These are phyloP conservation scores for Saxidomus purpurata DNA, from an alignment of 1,140 invertebrate species.

Conservation along the genomic window DNA sequence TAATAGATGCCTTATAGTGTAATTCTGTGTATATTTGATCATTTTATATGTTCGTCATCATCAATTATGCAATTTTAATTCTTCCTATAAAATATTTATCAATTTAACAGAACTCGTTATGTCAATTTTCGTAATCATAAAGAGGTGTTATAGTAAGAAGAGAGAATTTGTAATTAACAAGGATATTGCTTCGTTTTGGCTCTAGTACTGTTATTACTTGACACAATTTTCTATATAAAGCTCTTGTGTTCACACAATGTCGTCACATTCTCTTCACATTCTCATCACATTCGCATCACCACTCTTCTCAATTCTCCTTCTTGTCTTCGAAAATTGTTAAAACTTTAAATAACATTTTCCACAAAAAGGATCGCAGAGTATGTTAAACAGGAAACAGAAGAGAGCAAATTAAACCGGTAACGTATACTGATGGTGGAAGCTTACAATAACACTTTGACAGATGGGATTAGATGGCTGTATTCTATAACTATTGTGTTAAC, in stretches of 20 bases:
- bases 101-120: too few relatives aligned
- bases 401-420: constrained; percentile 30
- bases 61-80: too few relatives aligned
- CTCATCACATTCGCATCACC: neutral
- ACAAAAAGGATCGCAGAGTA: constrained; percentile 50
- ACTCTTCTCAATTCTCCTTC: neutral
- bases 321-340: neutral
- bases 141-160: too few relatives aligned
- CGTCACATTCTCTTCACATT: neutral
- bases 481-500: constrained; percentile 24
- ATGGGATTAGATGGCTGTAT: neutral
- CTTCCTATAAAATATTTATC: too few relatives aligned
- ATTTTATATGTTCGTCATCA: too few relatives aligned
- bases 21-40: too few relatives aligned
- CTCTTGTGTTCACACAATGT: neutral
- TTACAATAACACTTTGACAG: constrained; percentile 17
- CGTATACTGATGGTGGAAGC: constrained; percentile 22
- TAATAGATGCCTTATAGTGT: too few relatives aligned
- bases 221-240: neutral
- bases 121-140: too few relatives aligned
- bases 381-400: constrained; percentile 38
- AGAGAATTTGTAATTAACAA: too few relatives aligned
- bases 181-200: too few relatives aligned
- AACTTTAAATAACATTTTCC: neutral
- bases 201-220: too few relatives aligned